These are phyloP conservation scores for Hyppa rectilinea DNA, from an alignment of 2,888 invertebrate genomes.

Conservation along the genomic window DNA sequence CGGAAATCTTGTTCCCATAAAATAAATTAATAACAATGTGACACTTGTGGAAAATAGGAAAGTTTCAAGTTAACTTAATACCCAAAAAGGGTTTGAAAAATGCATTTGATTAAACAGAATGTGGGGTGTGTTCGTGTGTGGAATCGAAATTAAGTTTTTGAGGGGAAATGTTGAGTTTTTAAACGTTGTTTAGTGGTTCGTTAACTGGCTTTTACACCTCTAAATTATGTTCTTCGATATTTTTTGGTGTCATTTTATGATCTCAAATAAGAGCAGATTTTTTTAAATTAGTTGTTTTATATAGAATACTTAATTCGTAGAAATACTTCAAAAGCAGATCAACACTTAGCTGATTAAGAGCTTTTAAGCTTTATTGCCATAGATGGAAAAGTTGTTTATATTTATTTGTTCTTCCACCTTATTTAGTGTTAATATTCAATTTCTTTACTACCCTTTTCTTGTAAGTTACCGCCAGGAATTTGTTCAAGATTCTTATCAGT, in stretches of 20 bases:
- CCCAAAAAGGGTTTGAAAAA: constrained; percentile 55
- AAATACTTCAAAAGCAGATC: neutral
- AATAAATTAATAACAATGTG: constrained; percentile 44
- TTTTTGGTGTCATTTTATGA: neutral
- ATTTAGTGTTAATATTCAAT: too few species aligned
- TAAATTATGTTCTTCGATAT: constrained; percentile 4
- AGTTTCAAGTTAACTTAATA: constrained; percentile 48
- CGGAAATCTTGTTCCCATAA: constrained; percentile 2
- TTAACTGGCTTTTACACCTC: constrained; percentile 7
- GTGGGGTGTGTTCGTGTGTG: constrained; percentile 60
- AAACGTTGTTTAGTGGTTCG: constrained; percentile 6
- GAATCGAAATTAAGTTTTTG: constrained; percentile 63
- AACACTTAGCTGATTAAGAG: neutral
- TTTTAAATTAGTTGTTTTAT: neutral
- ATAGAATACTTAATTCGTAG: neutral
- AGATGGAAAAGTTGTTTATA: neutral
- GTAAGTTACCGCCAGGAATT: neutral
- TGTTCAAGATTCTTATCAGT: constrained; percentile 11
- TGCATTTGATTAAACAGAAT: constrained; percentile 60
- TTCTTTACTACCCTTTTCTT: neutral
- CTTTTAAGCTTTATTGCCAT: neutral
- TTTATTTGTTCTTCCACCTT: neutral
- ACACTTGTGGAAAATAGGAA: constrained; percentile 38
- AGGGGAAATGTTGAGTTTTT: constrained; percentile 16
- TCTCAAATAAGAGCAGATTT: neutral